These are phyloP conservation scores for Coelopa frigida DNA, from an alignment of 1,140 invertebrate genomes.

Conservation along the genomic window DNA sequence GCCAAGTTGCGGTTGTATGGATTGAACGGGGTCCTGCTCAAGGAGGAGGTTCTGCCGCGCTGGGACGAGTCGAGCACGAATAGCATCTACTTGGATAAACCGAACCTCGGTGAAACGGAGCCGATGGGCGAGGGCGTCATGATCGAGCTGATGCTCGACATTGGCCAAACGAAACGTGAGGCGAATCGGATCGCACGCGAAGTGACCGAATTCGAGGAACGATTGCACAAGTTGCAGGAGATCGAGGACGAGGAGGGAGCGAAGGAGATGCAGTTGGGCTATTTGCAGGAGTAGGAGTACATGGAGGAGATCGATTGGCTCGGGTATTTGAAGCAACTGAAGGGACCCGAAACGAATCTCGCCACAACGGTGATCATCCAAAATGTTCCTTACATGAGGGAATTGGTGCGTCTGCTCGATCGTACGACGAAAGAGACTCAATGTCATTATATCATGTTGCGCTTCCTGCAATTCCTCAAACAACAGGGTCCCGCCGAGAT, in stretches of 20 bases:
- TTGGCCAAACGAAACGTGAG: conserved; percentile 34
- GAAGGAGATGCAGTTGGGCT: conserved; percentile 34
- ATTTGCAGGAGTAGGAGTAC: conserved; percentile 27
- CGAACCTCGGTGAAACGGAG: conserved; percentile 25
- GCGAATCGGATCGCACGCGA: conserved; percentile 31
- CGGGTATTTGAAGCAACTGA: conserved; percentile 22
- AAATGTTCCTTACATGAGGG: conserved; percentile 31
- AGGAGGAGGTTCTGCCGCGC: conserved; percentile 32
- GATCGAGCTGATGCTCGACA: conserved; percentile 35
- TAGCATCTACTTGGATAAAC: conserved; percentile 35
- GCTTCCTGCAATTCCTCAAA: conserved; percentile 29
- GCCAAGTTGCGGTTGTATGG: conserved; percentile 30
- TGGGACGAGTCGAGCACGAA: conserved; percentile 34
- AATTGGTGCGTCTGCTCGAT: conserved; percentile 22
- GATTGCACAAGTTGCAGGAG: conserved; percentile 33
- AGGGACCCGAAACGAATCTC: conserved; percentile 1
- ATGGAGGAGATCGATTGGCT: conserved; percentile 32
- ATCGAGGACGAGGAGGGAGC: conserved; percentile 35
- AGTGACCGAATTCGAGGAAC: conserved; percentile 28
- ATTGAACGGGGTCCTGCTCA: conserved; percentile 31
- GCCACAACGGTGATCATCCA: conserved; percentile 32
- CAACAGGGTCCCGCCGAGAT: conserved; percentile 33
- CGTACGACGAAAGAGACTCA: conserved; percentile 21
- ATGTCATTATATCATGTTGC: conserved; percentile 39
- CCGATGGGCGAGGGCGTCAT: conserved; percentile 38